Evolutionary conservation across 1,140 invertebrate genomes (phyloP), one percentile per base, ranked within the genome.

Genomic region (Chionoecetes opilio): DNA sequence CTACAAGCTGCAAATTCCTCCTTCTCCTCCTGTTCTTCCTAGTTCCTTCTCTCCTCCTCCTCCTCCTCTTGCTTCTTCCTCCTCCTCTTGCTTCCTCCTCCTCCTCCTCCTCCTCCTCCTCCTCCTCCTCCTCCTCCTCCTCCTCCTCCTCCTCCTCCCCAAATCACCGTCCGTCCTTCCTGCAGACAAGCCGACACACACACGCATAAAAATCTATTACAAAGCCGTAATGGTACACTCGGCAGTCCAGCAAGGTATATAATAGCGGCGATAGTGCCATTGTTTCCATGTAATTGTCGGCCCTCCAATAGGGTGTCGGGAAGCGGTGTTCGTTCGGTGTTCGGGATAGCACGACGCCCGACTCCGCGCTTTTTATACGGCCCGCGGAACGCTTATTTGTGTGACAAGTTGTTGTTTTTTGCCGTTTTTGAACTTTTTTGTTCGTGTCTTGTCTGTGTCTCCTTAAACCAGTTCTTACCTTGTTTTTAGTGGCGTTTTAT

Each of bases 201-300:
- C 53, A 41, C 86, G 82, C 93, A 94, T 94, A 94, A 94, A 94
- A 94, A 94, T 94, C 93, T 90, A 94, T 94, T 94, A 94, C 93
- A 94, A 94, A 88, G 53, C 87, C 89, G 93, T 94, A 94, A 94
- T 63, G 75, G 93, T 94, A 41, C 53, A 32, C 63, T 32, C 31
- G 21, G 86, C 86, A 89, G 86, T 89, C 93, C 86, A 37, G 5
- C 93, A 53, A 26, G 87, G 93, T 94, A 90, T 82, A 94, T 94
- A 94, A 94, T 89, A 88, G 93, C 53, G 29, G 86, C 86, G 93
- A 90, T 89, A 94, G 93, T 86, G 93, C 93, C 87, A 94, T 94
- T 94, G 93, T 94, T 90, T 94, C 53, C 86, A 63, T 31, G 93
- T 94, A 89, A 94, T 94, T 94, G 93, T 82, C 86, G 63, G 21